Evolutionary conservation across 2,797 vertebrate genomes (phyloP).

Genomic region (Presbytis comata): DNA sequence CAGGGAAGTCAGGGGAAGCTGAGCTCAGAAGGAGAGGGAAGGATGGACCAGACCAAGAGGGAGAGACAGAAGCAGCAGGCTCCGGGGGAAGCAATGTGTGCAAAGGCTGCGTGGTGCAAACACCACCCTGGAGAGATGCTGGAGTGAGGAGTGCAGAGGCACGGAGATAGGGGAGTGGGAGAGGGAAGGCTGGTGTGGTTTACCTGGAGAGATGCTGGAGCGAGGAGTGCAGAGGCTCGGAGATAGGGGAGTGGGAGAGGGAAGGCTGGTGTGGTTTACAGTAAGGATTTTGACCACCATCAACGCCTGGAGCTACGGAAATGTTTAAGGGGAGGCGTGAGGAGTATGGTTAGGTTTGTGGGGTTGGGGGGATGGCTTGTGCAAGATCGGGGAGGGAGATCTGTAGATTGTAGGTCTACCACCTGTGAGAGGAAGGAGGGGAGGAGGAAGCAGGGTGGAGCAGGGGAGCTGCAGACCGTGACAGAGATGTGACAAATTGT

Average conservation of each 20-base stretch:
- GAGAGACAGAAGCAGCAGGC: not conserved
- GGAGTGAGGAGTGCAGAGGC: not conserved
- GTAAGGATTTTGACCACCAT: not conserved
- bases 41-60: not conserved
- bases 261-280: fast-evolving
- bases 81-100: not conserved
- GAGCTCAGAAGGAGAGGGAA: not conserved
- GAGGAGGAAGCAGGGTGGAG: not conserved
- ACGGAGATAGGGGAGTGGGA: too few species aligned
- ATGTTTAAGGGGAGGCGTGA: not conserved
- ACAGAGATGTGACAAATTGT: not conserved
- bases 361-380: not conserved
- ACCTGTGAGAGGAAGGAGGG: not conserved
- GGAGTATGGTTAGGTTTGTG: not conserved
- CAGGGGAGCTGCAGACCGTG: not conserved
- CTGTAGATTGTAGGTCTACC: not conserved
- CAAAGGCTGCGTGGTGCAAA: too few species aligned
- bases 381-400: not conserved
- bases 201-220: too few species aligned
- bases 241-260: too few species aligned
- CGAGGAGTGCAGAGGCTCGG: not conserved
- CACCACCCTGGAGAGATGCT: too few species aligned
- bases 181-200: fast-evolving
- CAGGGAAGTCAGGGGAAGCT: not conserved
- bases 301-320: not conserved